Evolutionary conservation across 2,888 invertebrate species (phyloP), one percentile per base, ranked within the genome.

Genomic region (Timandra comae): DNA sequence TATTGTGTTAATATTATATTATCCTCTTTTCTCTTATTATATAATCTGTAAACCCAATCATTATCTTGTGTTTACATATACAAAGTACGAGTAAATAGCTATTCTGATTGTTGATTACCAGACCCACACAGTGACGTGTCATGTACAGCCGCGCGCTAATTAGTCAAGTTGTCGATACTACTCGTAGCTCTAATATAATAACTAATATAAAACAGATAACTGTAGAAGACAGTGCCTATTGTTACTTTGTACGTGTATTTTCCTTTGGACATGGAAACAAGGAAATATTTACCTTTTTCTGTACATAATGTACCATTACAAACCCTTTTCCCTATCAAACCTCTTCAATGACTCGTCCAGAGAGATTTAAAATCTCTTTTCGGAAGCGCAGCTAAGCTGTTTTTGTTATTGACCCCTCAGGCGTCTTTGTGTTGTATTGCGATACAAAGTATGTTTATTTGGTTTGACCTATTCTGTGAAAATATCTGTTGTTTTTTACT

Each of bases 251-350:
- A 16, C 16, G 16, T 16, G 1, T 16, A 16, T 16, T 6, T 16
- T 5, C 56, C 53, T 49, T 28, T 19, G 54, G 47, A 58, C 46
- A 56, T 55, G 51, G 52, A 52, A 46, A 49, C 50, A 49, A 38
- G 46, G 42, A 51, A 56, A 51, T 62, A 60, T 64, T 65, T 65
- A 56, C 62, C 56, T 60, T 61, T 45, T 61, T 55, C 53, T 52
- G 55, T 55, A 16, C 56, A 57, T 60, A 63, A 52, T 55, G 55
- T 52, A 51, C 58, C 59, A 52, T 61, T 64, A 63, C 62, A 57
- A 63, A 58, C 61, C 59, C 56, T 56, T 47, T 45, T 52, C 53
- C 53, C 53, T 52, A 57, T 52, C 46, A 54, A 50, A 57, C 52
- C 54, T 50, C 54, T 50, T 48, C 46, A 54, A 53, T 49, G 46